These are phyloP conservation scores for Lepidonotus clava DNA, from an alignment of 2,888 invertebrate genomes.

Conservation along the genomic window DNA sequence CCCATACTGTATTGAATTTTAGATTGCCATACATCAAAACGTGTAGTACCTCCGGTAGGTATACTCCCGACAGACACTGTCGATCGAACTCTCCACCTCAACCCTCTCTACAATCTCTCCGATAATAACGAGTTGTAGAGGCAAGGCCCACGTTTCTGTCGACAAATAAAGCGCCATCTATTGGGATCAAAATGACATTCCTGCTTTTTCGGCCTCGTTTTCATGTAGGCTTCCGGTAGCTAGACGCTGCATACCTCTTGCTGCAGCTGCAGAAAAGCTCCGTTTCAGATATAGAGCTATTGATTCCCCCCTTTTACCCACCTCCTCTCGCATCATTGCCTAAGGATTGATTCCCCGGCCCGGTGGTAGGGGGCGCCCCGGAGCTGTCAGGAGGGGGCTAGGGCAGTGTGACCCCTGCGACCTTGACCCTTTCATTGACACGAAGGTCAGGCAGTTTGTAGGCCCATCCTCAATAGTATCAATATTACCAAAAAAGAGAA, in stretches of 20 bases:
- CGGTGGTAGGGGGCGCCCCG: neutral
- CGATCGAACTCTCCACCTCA: too few relatives aligned
- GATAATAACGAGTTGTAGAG: too few relatives aligned
- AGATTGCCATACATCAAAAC: too few relatives aligned
- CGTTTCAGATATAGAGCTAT: constrained; percentile 8
- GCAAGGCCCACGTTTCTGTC: too few relatives aligned
- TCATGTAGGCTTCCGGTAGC: neutral
- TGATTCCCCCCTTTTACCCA: constrained; percentile 9
- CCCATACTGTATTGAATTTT: too few relatives aligned
- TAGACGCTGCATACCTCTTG: neutral
- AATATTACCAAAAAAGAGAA: too few relatives aligned
- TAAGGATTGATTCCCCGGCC: neutral
- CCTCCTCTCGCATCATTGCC: neutral
- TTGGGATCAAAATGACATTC: neutral
- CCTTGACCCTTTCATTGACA: neutral
- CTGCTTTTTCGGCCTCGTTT: neutral
- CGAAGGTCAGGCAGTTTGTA: neutral
- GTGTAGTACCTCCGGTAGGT: too few relatives aligned
- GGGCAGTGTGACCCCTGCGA: neutral
- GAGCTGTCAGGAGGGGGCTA: neutral
- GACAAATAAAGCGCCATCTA: too few relatives aligned
- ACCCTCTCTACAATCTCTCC: too few relatives aligned
- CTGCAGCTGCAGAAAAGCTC: neutral
- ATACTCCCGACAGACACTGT: too few relatives aligned
- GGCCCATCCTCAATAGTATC: too few relatives aligned